Percentiles rank a stretch among this genome's conserved stretches.
These are phyloP conservation scores for Syndactyla subalaris DNA, from an alignment of 2,797 vertebrate species.

Conservation along the genomic window DNA sequence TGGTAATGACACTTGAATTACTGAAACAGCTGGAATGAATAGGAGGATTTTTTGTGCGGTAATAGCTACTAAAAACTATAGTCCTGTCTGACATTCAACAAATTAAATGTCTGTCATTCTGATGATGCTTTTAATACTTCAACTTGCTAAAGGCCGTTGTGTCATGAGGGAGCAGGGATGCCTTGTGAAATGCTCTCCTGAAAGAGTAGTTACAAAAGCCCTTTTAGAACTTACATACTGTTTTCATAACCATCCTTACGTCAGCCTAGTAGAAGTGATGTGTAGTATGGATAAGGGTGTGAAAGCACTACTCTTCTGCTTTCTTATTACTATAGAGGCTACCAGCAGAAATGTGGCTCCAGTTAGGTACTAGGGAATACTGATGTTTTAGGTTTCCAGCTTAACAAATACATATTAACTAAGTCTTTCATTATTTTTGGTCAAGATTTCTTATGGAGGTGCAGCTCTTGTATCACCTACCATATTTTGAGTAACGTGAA, in stretches of 20 bases:
- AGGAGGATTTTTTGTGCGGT: background rate
- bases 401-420: background rate
- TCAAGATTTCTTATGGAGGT: background rate
- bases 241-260: background rate
- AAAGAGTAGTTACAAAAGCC: background rate
- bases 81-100: background rate
- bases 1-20: background rate
- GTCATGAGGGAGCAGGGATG: background rate
- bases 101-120: background rate
- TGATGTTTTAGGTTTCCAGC: background rate
- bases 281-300: background rate
- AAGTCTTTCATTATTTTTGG: background rate
- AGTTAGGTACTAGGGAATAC: background rate
- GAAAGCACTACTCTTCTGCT: background rate
- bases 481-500: background rate
- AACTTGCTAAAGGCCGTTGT: background rate
- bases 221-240: background rate
- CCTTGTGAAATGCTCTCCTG: background rate
- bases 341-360: background rate
- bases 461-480: background rate
- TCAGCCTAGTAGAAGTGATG: background rate
- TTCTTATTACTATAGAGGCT: background rate
- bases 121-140: constrained; percentile 5
- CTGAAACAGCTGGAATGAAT: background rate
- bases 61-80: background rate